Evolutionary conservation across 2,888 invertebrate genomes (phyloP).

Genomic region (Teleiodes luculella): DNA sequence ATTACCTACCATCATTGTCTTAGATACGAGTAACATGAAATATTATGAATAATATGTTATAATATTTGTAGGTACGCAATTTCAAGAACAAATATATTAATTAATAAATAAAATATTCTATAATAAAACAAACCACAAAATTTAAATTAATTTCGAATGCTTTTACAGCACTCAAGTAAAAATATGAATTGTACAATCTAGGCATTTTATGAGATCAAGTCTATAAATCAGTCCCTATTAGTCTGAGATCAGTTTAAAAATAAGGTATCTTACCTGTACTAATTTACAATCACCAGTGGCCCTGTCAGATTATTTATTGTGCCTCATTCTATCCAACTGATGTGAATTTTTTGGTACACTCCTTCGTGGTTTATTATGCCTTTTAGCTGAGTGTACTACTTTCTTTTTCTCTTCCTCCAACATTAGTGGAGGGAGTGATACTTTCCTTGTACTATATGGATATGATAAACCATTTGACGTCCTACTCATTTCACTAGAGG

Average conservation of each 20-base stretch:
- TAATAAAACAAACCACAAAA: too few relatives aligned
- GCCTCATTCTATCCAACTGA: constrained; percentile 43
- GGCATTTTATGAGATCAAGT: not conserved
- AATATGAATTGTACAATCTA: too few relatives aligned
- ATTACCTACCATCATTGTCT: too few relatives aligned
- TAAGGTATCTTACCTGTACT: not conserved
- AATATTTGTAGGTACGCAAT: too few relatives aligned
- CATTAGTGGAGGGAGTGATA: constrained; percentile 66
- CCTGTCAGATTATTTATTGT: constrained; percentile 24
- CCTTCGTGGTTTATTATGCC: constrained; percentile 43
- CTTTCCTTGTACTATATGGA: constrained; percentile 58
- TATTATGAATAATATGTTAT: too few relatives aligned
- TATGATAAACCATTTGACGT: constrained; percentile 37
- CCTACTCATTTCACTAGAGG: constrained; percentile 44
- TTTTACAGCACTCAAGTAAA: too few relatives aligned
- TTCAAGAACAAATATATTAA: too few relatives aligned
- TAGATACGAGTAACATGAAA: too few relatives aligned
- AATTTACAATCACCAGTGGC: not conserved
- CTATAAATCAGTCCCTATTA: not conserved
- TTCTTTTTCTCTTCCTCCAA: constrained; percentile 66
- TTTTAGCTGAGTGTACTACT: constrained; percentile 51
- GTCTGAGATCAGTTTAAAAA: not conserved
- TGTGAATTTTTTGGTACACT: constrained; percentile 35
- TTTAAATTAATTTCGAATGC: too few relatives aligned
- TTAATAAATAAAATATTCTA: too few relatives aligned